Base-by-base conservation (phyloP, 2,888 invertebrate species). In the Ophraella communa region DNA sequence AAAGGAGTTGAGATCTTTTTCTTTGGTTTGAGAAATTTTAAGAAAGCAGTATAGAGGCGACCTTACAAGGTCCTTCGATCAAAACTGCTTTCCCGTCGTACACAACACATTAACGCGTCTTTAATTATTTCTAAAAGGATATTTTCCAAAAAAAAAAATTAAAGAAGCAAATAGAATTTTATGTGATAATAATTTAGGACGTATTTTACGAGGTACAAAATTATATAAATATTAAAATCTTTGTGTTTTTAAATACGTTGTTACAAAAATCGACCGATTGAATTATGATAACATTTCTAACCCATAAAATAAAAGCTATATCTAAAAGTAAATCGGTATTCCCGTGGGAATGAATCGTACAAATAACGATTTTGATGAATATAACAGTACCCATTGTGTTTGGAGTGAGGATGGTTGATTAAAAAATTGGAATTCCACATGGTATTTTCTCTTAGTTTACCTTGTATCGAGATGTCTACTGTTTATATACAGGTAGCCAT, bases 1-100 rank as follows among this genome's bases (percentile, higher is more conserved):
- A 54, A 54, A 39, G 14, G 24, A 17, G 21, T 23, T 23, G 21
- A n/a, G 27, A 49, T 35, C 39, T 54, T 49, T 27, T 14, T 24
- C 27, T 51, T 27, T 17, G 23, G 49, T 14, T 51, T 51, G 49
- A 51, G 49, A 51, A 51, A 51, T 51, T 51, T 23, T 27, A 51
- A 66, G 69, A 65, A 65, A 67, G 67, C 64, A 69, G 57, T 67
- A 63, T 65, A 62, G 79, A 74, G 69, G 75, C 78, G 81, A 80
- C 81, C 81, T 81, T 81, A 80, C 81, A 81, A 81, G 82, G 81
- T 80, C 78, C 80, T 76, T 76, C 69, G 74, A 72, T 79, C 80
- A 71, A 73, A 74, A 69, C 70, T 69, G 69, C 71, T 70, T 70
- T 71, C 69, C 69, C 11, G 3, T 7, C n/a, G n/a, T n/a, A n/a